These are phyloP conservation scores for Onychomys torridus DNA, from an alignment of 2,797 vertebrate species.

Conservation along the genomic window DNA sequence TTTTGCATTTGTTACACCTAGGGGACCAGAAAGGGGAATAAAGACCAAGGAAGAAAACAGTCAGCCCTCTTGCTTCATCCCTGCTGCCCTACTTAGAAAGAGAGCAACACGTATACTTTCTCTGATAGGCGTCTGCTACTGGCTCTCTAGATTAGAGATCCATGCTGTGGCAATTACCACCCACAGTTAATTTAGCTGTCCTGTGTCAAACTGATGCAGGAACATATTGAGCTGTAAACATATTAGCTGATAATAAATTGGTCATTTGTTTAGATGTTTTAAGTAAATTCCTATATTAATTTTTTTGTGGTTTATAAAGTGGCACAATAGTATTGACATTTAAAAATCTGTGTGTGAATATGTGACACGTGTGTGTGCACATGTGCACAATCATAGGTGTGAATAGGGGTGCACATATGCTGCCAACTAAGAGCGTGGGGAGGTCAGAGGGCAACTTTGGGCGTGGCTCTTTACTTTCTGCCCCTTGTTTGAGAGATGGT, in stretches of 20 bases:
- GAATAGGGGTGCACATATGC: neutral
- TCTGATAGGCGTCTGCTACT: neutral
- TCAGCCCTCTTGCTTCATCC: neutral
- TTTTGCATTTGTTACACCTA: constrained; percentile 46
- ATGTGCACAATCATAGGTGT: neutral
- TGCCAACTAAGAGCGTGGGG: neutral
- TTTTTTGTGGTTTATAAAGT: neutral
- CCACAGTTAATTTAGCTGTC: neutral
- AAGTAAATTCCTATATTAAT: neutral
- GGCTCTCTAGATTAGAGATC: neutral
- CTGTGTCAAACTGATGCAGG: neutral
- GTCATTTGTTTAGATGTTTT: constrained; percentile 1
- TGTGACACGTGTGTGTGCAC: neutral
- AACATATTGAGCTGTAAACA: neutral
- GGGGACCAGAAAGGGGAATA: constrained; percentile 3
- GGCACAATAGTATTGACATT: neutral
- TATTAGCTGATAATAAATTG: neutral
- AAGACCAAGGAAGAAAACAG: neutral
- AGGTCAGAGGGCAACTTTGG: neutral
- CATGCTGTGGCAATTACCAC: neutral
- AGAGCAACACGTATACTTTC: neutral
- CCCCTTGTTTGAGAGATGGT: neutral
- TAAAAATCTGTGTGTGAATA: neutral
- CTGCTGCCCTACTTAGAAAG: constrained; percentile 65
- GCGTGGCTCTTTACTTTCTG: neutral